phyloP scores from a whole-genome alignment of 2,113 vertebrate genomes.

The Notarius lentiginosus region DNA sequence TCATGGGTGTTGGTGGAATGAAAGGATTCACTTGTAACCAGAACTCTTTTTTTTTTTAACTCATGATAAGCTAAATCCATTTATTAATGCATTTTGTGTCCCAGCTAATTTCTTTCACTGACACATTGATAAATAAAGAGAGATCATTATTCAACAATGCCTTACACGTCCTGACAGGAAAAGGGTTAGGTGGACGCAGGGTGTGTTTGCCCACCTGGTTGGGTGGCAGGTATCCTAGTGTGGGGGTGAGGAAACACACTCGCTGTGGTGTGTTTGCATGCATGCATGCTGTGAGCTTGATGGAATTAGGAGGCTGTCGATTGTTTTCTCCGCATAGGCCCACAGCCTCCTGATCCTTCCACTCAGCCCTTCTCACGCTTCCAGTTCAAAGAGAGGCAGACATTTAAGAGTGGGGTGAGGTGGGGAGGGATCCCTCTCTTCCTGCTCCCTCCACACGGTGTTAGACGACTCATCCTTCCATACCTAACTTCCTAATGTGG shows the following conservation, averaged over 20 bases:
- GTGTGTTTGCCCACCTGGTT: constrained; percentile 41
- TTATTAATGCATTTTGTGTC: not conserved
- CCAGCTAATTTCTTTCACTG: not conserved
- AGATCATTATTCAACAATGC: constrained; percentile 7
- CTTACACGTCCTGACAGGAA: constrained; percentile 30
- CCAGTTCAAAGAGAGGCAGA: constrained; percentile 64
- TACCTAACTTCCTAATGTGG: constrained; percentile 28
- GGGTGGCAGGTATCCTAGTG: constrained; percentile 44
- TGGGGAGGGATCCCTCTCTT: constrained; percentile 44
- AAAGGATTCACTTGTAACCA: not conserved
- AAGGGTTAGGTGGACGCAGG: constrained; percentile 2
- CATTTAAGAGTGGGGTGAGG: constrained; percentile 27
- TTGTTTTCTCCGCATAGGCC: constrained; percentile 63
- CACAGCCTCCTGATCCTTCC: constrained; percentile 43
- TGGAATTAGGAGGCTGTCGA: constrained; percentile 56
- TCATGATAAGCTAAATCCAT: not conserved
- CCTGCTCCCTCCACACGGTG: constrained; percentile 27
- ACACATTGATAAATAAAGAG: not conserved
- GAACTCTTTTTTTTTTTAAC: not conserved
- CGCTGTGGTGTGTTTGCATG: constrained; percentile 55
- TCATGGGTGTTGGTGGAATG: not conserved
- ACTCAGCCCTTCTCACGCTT: constrained; percentile 57
- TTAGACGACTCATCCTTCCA: constrained; percentile 18
- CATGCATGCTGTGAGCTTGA: constrained; percentile 55
- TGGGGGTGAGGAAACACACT: constrained; percentile 50